Evolutionary conservation across 2,113 vertebrate genomes (phyloP).

Genomic region (Catharus bicknelli): DNA sequence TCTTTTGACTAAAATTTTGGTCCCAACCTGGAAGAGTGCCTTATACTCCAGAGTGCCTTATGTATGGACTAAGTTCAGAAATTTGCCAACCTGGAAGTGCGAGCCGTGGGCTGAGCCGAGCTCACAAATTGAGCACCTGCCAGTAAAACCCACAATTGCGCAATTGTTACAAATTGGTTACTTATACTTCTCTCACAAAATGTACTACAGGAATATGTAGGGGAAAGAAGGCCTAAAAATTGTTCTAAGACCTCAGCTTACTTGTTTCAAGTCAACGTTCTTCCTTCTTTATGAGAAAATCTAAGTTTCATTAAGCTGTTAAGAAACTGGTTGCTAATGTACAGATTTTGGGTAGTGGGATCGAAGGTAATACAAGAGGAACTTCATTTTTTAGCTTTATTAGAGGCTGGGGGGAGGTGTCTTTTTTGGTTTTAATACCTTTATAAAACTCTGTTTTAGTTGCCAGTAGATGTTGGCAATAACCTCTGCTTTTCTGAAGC

Average conservation of each 20-base stretch:
- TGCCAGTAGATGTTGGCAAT: neutral
- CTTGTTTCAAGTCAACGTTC: neutral
- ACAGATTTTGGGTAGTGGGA: neutral
- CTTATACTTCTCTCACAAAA: neutral
- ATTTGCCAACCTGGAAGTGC: no score
- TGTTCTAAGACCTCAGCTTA: neutral
- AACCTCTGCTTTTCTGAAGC: neutral
- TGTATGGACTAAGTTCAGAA: no score
- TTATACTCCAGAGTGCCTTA: no score
- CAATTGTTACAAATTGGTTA: no score
- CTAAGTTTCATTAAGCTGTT: neutral
- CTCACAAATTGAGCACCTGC: no score
- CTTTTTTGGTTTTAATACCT: neutral
- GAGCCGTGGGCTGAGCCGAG: no score
- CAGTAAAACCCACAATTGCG: no score
- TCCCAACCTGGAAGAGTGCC: no score
- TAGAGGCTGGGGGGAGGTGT: rapidly evolving
- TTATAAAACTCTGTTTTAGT: neutral
- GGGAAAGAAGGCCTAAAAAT: neutral
- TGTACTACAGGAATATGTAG: neutral
- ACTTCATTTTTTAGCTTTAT: neutral
- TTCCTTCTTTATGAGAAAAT: neutral
- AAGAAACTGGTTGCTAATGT: neutral
- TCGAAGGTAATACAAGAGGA: neutral
- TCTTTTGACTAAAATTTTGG: no score